Percentiles rank a stretch among this genome's conserved stretches.
phyloP scores from a whole-genome alignment of 2,113 vertebrate species.

The Microcebus tavaratra region DNA sequence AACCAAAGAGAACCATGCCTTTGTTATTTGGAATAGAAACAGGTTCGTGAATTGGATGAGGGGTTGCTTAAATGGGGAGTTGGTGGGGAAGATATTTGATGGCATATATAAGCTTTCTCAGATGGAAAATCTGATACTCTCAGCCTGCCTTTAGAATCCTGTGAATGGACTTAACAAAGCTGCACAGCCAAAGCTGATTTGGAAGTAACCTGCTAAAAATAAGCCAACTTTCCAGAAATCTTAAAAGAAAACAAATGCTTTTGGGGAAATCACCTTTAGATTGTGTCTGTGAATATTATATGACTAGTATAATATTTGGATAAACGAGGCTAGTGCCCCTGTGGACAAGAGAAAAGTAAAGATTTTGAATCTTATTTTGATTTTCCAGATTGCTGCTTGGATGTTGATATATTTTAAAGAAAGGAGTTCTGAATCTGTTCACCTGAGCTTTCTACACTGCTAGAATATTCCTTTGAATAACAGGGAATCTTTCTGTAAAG shows the following conservation, averaged over 20 bases:
- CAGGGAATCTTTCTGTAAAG: not conserved
- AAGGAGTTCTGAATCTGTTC: not conserved
- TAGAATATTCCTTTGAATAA: not conserved
- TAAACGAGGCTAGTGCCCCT: not conserved
- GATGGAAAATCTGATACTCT: not conserved
- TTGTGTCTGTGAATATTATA: not conserved
- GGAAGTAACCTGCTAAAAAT: not conserved
- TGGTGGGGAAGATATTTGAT: not conserved
- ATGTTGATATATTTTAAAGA: not conserved
- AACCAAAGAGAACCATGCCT: not conserved
- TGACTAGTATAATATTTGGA: not conserved
- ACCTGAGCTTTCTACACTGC: not conserved
- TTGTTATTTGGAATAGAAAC: not conserved
- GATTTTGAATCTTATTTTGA: constrained; percentile 16
- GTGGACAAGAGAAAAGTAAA: not conserved
- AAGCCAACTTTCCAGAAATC: constrained; percentile 18
- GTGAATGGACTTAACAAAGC: not conserved
- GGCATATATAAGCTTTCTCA: not conserved
- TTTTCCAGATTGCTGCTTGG: not conserved
- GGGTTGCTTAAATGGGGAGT: not conserved
- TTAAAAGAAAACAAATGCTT: not conserved
- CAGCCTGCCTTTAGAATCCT: not conserved
- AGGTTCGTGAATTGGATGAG: not conserved
- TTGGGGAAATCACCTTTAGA: not conserved
- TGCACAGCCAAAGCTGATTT: not conserved